A percentile compares a stretch with the other conserved stretches of the same genome.
phyloP scores from a whole-genome alignment of 2,888 invertebrate genomes.

The Dasysyrphus tricinctus region DNA sequence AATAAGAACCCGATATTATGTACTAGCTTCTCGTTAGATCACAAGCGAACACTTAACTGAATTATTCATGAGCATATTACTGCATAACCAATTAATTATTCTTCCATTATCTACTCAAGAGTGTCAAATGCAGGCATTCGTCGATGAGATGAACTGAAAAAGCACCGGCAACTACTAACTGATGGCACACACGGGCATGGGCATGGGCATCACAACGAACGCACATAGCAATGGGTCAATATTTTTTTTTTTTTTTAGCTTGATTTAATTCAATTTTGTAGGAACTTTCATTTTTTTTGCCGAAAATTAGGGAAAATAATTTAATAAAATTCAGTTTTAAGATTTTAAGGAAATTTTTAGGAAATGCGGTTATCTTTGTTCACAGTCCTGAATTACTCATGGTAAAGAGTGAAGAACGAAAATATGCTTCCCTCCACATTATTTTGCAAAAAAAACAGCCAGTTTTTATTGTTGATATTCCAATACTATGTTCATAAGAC shows the following conservation, averaged over 20 bases:
- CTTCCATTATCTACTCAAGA: slow-evolving; percentile 68
- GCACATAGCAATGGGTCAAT: background rate
- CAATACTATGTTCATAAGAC: too few species aligned
- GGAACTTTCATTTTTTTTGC: background rate
- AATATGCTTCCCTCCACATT: too few species aligned
- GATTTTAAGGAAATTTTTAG: background rate
- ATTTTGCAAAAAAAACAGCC: too few species aligned
- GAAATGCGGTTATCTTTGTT: background rate
- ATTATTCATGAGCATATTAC: slow-evolving; percentile 72
- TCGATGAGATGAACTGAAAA: slow-evolving; percentile 2
- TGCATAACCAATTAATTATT: slow-evolving; percentile 70
- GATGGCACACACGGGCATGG: background rate
- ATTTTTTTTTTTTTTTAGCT: background rate
- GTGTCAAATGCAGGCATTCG: slow-evolving; percentile 64
- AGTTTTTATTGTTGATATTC: too few species aligned
- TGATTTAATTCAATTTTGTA: background rate
- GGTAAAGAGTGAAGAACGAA: too few species aligned
- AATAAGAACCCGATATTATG: slow-evolving; percentile 58
- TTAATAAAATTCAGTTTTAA: background rate
- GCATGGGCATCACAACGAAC: background rate
- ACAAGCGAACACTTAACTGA: slow-evolving; percentile 52
- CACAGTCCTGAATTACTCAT: too few species aligned
- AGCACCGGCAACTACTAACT: background rate
- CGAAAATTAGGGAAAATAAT: too few species aligned
- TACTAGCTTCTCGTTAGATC: slow-evolving; percentile 55